A percentile compares a stretch with the other conserved stretches of the same genome.
Evolutionary conservation across 2,797 vertebrate genomes (phyloP).

Genomic region (Chloroceryle inda): DNA sequence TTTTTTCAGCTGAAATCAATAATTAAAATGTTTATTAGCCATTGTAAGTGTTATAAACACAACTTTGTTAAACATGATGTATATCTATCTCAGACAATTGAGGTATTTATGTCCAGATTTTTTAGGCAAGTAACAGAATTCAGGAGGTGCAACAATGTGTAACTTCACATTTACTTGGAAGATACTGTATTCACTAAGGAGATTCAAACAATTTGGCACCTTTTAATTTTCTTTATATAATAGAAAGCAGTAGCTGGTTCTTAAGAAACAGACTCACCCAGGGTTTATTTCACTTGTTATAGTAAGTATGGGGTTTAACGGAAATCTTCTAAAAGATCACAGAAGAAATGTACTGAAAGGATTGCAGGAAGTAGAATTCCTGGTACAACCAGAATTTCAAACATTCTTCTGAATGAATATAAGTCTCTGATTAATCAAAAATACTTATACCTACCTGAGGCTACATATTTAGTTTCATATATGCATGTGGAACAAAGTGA

Average conservation of each 20-base stretch:
- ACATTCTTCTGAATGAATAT: not conserved
- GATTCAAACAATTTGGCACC: not conserved
- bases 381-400: not conserved
- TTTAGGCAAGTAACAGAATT: not conserved
- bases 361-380: not conserved
- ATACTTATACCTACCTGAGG: not conserved
- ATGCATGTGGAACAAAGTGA: not conserved
- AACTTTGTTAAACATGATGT: not conserved
- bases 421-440: not conserved
- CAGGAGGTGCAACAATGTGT: not conserved
- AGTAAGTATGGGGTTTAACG: not conserved
- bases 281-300: slow-evolving; percentile 57
- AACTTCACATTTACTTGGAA: not conserved
- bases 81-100: not conserved
- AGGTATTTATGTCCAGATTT: not conserved
- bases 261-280: slow-evolving; percentile 30
- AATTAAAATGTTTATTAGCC: slow-evolving; percentile 50
- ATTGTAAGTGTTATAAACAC: slow-evolving; percentile 6
- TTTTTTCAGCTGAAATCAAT: slow-evolving; percentile 59
- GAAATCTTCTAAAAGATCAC: slow-evolving; percentile 42
- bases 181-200: not conserved
- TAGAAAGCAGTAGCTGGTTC: slow-evolving; percentile 21
- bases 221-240: slow-evolving; percentile 15
- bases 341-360: not conserved
- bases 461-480: not conserved